Conservation (phyloP, 2,113 vertebrate species). For the Dipodomys merriami region DNA sequence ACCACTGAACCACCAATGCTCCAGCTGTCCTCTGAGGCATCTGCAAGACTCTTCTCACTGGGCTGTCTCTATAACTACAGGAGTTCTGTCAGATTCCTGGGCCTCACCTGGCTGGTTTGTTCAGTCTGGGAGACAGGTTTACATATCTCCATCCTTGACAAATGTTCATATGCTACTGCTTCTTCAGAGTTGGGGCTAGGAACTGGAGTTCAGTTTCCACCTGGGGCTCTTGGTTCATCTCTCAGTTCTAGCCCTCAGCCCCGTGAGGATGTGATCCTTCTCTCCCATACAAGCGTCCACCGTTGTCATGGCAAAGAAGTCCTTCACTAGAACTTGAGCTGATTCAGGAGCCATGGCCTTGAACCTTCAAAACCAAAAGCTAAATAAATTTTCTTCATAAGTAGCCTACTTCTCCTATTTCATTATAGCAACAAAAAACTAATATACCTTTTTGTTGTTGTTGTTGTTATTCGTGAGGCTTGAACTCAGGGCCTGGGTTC, state of each 20-base stretch:
- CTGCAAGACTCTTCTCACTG: constrained; percentile 16
- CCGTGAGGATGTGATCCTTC: background rate
- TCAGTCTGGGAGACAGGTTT: background rate
- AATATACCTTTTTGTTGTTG: background rate
- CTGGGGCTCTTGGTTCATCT: background rate
- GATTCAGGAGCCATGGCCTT: background rate
- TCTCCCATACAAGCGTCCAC: background rate
- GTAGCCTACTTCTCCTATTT: background rate
- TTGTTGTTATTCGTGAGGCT: no score
- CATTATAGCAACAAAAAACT: background rate
- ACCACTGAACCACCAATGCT: constrained; percentile 40
- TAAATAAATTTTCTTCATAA: background rate
- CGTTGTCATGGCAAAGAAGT: background rate
- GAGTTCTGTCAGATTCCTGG: background rate
- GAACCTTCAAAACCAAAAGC: background rate
- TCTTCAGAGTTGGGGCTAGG: background rate
- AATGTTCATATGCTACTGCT: background rate
- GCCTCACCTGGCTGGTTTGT: constrained; percentile 21
- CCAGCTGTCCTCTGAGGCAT: accelerated
- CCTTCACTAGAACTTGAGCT: background rate
- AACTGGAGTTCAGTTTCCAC: background rate
- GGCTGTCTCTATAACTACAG: background rate
- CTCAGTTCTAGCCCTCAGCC: background rate
- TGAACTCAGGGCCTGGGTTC: no score
- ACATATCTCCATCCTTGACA: background rate